Percentiles rank a stretch among this genome's conserved stretches.
These are phyloP conservation scores for Aphelinus certus DNA, from an alignment of 1,140 invertebrate species.

Conservation along the genomic window DNA sequence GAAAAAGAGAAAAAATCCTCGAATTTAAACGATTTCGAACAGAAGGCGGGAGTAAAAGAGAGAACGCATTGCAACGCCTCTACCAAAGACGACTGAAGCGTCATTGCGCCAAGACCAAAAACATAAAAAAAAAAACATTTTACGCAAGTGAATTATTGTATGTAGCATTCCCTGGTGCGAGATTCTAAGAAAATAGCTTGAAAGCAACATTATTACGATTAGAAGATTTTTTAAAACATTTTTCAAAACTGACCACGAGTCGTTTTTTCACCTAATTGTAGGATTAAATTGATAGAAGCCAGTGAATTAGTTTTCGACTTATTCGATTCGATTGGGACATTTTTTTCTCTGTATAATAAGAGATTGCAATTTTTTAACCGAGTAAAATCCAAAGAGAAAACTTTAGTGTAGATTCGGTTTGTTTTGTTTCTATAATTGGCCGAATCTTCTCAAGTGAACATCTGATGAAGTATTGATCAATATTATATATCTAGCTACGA, in stretches of 20 bases:
- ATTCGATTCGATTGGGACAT: too few relatives aligned
- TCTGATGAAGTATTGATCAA: too few relatives aligned
- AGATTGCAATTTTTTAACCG: too few relatives aligned
- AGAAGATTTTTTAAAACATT: slow-evolving; percentile 13
- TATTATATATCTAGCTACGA: too few relatives aligned
- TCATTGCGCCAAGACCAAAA: slow-evolving; percentile 57
- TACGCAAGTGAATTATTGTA: slow-evolving; percentile 21
- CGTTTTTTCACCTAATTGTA: too few relatives aligned
- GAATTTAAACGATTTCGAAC: slow-evolving; percentile 33
- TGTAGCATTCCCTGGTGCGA: slow-evolving; percentile 25
- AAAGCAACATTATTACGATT: slow-evolving; percentile 4
- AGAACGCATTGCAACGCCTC: slow-evolving; percentile 48
- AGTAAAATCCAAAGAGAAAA: too few relatives aligned
- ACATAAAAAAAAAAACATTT: slow-evolving; percentile 42
- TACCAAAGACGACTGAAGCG: slow-evolving; percentile 61
- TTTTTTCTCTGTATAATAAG: too few relatives aligned
- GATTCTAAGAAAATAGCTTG: slow-evolving; percentile 24
- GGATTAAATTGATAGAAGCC: too few relatives aligned
- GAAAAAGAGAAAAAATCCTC: slow-evolving; percentile 20
- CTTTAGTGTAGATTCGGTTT: too few relatives aligned
- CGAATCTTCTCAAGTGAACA: too few relatives aligned
- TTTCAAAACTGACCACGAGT: not conserved
- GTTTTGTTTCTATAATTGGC: too few relatives aligned
- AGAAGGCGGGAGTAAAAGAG: slow-evolving; percentile 45
- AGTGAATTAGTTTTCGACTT: too few relatives aligned